phyloP scores from a whole-genome alignment of 2,797 vertebrate genomes.

The Bradypodion pumilum region DNA sequence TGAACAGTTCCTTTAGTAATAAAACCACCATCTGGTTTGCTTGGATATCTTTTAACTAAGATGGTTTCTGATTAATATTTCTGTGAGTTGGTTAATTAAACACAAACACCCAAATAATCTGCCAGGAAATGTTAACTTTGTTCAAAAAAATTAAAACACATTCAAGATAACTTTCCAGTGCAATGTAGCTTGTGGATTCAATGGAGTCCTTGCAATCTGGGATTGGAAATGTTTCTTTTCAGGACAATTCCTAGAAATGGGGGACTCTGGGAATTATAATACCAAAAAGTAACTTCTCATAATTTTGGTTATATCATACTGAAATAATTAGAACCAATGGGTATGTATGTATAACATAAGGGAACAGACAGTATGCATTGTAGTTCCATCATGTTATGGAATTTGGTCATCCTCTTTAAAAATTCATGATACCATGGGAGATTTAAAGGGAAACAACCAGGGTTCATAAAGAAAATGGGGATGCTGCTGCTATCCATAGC shows the following conservation, averaged over 20 bases:
- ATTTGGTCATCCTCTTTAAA: neutral
- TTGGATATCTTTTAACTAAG: neutral
- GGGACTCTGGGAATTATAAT: too few species aligned
- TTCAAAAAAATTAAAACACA: neutral
- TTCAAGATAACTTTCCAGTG: neutral
- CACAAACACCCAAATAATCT: too few species aligned
- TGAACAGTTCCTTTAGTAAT: neutral
- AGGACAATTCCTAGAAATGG: too few species aligned
- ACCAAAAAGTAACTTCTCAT: too few species aligned
- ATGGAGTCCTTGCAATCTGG: neutral
- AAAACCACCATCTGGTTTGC: constrained; percentile 7
- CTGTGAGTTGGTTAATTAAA: neutral
- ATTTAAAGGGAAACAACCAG: too few species aligned
- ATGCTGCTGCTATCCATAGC: neutral
- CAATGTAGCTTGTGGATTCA: neutral
- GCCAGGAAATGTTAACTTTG: neutral
- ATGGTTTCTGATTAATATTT: constrained; percentile 1
- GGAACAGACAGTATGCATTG: neutral
- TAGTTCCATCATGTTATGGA: neutral
- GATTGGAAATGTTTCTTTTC: neutral
- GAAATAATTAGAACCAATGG: neutral
- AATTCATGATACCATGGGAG: neutral
- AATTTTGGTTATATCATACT: neutral
- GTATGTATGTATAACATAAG: too few species aligned
- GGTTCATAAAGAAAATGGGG: neutral